Evolutionary conservation across 2,888 invertebrate genomes (phyloP).

Genomic region (Tetranychus piercei): DNA sequence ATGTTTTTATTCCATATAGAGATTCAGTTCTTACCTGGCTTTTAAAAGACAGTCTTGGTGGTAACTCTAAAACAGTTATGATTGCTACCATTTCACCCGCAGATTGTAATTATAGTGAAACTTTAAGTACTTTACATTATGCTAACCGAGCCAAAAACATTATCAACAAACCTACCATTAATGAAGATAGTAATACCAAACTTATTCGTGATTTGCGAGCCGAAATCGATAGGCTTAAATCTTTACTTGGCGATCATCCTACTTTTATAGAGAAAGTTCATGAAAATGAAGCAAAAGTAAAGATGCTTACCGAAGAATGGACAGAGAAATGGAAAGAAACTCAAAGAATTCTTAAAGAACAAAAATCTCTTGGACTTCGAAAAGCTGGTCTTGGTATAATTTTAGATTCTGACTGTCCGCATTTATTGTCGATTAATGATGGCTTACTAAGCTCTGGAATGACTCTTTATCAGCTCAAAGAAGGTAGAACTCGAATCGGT

Average conservation of each 20-base stretch:
- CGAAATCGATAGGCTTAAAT: conserved; percentile 43
- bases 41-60: conserved; percentile 66
- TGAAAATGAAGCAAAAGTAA: conserved; percentile 64
- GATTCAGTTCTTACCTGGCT: conserved; percentile 75
- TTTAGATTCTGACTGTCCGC: conserved; percentile 72
- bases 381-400: conserved; percentile 66
- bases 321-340: conserved; percentile 66
- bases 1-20: conserved; percentile 60
- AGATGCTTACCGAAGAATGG: conserved; percentile 70
- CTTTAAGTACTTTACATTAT: conserved; percentile 62
- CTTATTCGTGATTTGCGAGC: conserved; percentile 62
- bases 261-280: conserved; percentile 62
- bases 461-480: conserved; percentile 73
- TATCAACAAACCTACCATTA: conserved; percentile 72
- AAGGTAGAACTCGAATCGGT: conserved; percentile 68
- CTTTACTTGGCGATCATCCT: conserved; percentile 29
- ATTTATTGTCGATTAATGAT: conserved; percentile 76
- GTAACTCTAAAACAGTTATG: conserved; percentile 79
- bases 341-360: conserved; percentile 67
- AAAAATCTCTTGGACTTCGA: conserved; percentile 61
- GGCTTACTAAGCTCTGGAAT: conserved; percentile 74
- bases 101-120: conserved; percentile 71
- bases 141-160: conserved; percentile 77
- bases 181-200: conserved; percentile 72
- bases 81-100: conserved; percentile 60